These are phyloP conservation scores for Mesocricetus auratus DNA, from an alignment of 2,113 vertebrate species.

Conservation along the genomic window DNA sequence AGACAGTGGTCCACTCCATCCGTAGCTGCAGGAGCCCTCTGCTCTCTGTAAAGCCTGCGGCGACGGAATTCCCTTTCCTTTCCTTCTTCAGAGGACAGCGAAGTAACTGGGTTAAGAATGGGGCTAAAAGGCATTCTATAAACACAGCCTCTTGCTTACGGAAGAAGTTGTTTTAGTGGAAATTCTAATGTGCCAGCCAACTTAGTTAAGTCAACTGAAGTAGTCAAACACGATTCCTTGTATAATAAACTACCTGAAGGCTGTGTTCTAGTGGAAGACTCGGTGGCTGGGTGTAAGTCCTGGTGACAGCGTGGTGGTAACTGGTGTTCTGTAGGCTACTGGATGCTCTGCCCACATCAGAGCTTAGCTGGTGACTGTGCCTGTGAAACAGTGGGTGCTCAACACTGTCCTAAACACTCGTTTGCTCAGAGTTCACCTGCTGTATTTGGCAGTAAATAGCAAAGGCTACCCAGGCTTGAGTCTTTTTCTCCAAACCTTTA, in stretches of 20 bases:
- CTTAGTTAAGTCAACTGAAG: background rate
- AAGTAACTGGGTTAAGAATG: background rate
- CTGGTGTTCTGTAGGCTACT: background rate
- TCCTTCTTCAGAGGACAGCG: background rate
- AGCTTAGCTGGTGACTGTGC: background rate
- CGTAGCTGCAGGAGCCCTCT: accelerated
- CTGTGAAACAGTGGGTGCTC: background rate
- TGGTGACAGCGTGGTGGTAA: background rate
- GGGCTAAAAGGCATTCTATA: background rate
- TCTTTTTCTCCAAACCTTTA: background rate
- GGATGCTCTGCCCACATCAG: background rate
- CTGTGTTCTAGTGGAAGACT: background rate
- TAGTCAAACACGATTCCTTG: constrained; percentile 2
- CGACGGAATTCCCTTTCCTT: background rate
- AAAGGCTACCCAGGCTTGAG: background rate
- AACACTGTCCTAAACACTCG: background rate
- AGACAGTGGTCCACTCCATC: background rate
- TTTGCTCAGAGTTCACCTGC: background rate
- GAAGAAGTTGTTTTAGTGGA: background rate
- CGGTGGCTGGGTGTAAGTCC: background rate
- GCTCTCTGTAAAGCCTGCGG: background rate
- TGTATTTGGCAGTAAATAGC: background rate
- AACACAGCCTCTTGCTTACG: background rate
- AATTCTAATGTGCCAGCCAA: constrained; percentile 8
- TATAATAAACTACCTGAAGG: constrained; percentile 18